A percentile compares a stretch with the other conserved stretches of the same genome.
Conservation (phyloP, 2,888 invertebrate species). For the Andrena hattorfiana region DNA sequence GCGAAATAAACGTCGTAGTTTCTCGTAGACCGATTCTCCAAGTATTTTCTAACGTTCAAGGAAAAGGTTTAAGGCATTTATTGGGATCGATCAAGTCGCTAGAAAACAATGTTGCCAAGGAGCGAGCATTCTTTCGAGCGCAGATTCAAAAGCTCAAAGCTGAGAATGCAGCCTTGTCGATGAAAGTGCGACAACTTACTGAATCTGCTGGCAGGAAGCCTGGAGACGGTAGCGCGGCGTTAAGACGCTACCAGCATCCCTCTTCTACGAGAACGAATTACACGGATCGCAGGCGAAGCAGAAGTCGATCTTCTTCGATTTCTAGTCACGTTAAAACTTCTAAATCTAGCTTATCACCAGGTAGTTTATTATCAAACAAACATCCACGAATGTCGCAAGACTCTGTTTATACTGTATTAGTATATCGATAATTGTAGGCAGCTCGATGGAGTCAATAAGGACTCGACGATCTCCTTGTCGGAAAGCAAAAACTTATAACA, state of each 20-base stretch:
- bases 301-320: constrained; percentile 76
- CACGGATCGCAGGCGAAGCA: constrained; percentile 58
- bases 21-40: neutral
- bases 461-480: constrained; percentile 66
- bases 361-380: constrained; percentile 43
- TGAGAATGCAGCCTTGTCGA: constrained; percentile 82
- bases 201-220: constrained; percentile 62
- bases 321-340: constrained; percentile 69
- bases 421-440: constrained; percentile 54
- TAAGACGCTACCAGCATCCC: constrained; percentile 60
- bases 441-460: constrained; percentile 72
- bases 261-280: constrained; percentile 62
- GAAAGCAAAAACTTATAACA: constrained; percentile 59
- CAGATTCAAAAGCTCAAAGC: constrained; percentile 84
- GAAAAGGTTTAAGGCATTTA: constrained; percentile 74
- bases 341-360: constrained; percentile 67
- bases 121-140: constrained; percentile 84
- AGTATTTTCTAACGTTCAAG: constrained; percentile 62
- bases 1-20: neutral
- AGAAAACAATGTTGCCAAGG: constrained; percentile 84
- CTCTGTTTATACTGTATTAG: neutral
- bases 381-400: neutral
- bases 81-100: constrained; percentile 84
- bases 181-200: constrained; percentile 77
- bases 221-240: constrained; percentile 66